Base-by-base conservation (phyloP, 1,140 invertebrate species). In the Drosophila bocqueti region DNA sequence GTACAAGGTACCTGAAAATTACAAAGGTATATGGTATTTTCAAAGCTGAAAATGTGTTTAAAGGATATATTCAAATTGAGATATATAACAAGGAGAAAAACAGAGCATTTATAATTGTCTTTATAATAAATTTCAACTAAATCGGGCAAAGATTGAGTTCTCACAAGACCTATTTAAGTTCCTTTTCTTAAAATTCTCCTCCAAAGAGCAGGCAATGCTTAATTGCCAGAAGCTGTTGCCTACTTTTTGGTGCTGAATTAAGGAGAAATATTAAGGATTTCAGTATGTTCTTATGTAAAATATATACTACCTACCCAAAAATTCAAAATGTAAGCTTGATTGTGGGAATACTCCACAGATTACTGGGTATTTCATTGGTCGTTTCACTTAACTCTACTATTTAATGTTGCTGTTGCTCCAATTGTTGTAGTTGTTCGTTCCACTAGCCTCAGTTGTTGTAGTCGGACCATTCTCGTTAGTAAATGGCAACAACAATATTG, bases 401-500 rank as follows among this genome's bases (percentile, higher is more conserved):
- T 24, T 38, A 24, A 24, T 24, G 21, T 24, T 55, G 52, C 52
- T 55, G 21, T 40, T 55, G 34, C 52, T 55, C 34, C 34, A 38
- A 16, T 55, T 55, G 52, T 55, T 55, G 52, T 55, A 11, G 16
- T 52, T 38, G 9, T 24, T 62, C 9, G 18, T 36, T 36, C 11
- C 21, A 38, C 8, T 62, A 26, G 31, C 45, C 45, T 43, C 7
- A n/a, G 63, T 34, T 47, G 64, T 45, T 21, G 34, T 16, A 46
- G 26, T 71, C 18, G 9, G 10, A 13, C 13, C 36, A 47, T 40
- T 60, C 52, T 73, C 54, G 67, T 73, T 73, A 73, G 69, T 38
- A 50, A 71, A 36, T 45, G 54, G 29, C 38, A 73, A 60, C 46
- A 60, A 61, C 69, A 29, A 49, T 34, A 24, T 21, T 13, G 6